Evolutionary conservation across 2,888 invertebrate species (phyloP).

Genomic region (Drosophila infuscata): DNA sequence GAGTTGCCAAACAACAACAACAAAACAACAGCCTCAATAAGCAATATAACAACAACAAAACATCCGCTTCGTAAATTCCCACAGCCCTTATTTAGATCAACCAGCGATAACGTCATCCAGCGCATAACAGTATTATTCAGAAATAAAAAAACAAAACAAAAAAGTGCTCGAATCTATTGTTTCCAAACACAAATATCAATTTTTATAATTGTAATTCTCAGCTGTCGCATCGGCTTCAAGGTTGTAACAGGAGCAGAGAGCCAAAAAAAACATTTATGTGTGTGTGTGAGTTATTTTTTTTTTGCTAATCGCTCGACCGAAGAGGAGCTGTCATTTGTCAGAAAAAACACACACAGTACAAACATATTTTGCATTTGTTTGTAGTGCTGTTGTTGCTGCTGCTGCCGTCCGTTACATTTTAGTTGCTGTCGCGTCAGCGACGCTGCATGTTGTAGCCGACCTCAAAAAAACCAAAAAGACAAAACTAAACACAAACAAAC

Average conservation of each 20-base stretch:
- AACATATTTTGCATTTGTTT: slow-evolving; percentile 51
- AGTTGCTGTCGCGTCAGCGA: slow-evolving; percentile 59
- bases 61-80: slow-evolving; percentile 25
- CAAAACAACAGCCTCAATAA: slow-evolving; percentile 26
- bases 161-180: slow-evolving; percentile 75
- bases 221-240: slow-evolving; percentile 50
- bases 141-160: slow-evolving; percentile 12
- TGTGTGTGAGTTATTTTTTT: slow-evolving; percentile 8
- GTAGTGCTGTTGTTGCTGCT: slow-evolving; percentile 45
- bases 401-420: slow-evolving; percentile 58
- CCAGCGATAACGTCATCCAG: slow-evolving; percentile 67
- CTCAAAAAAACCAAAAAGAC: slow-evolving; percentile 44
- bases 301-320: slow-evolving; percentile 55
- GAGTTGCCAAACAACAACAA: slow-evolving; percentile 33
- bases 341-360: slow-evolving; percentile 15
- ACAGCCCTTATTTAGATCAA: slow-evolving; percentile 31
- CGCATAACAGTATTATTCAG: slow-evolving; percentile 56
- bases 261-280: slow-evolving; percentile 33
- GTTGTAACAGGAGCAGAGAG: slow-evolving; percentile 59
- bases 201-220: slow-evolving; percentile 65
- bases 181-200: slow-evolving; percentile 60
- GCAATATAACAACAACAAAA: slow-evolving; percentile 26
- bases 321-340: slow-evolving; percentile 54
- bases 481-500: slow-evolving; percentile 22
- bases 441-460: slow-evolving; percentile 68